phyloP scores from a whole-genome alignment of 92 coral and sea anemone genomes.

The Meandrina meandrites region DNA sequence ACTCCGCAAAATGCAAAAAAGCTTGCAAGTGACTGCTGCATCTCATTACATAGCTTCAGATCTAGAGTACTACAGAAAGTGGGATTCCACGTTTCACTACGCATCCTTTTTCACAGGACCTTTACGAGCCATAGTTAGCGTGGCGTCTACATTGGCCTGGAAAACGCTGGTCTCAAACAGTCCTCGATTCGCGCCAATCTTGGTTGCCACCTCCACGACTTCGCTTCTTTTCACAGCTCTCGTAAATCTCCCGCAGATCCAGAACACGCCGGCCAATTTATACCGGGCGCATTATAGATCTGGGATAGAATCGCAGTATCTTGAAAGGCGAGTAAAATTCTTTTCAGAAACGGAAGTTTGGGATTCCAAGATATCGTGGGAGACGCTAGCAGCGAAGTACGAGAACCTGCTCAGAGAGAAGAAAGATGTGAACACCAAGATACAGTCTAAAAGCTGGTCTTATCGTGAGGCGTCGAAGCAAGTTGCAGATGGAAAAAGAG shows the following conservation, averaged over 20 bases:
- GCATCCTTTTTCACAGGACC: conserved; percentile 12
- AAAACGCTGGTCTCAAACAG: not conserved
- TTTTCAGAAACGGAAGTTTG: conserved; percentile 6
- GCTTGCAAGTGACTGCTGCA: conserved; percentile 28
- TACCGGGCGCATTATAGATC: not conserved
- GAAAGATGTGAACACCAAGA: conserved; percentile 15
- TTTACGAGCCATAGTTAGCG: not conserved
- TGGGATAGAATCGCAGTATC: not conserved
- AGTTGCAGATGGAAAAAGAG: not conserved
- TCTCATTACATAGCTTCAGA: conserved; percentile 33
- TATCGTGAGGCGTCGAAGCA: not conserved
- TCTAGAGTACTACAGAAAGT: conserved; percentile 22
- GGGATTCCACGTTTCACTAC: conserved; percentile 18
- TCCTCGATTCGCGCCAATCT: conserved; percentile 36
- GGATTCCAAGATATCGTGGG: conserved; percentile 9
- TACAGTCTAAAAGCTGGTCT: conserved; percentile 19
- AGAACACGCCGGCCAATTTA: not conserved
- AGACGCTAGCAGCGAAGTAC: conserved; percentile 5
- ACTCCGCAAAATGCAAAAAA: conserved; percentile 13
- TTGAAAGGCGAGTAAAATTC: conserved; percentile 11
- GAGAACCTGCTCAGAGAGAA: conserved; percentile 24
- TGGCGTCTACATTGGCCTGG: conserved; percentile 32
- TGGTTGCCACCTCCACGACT: conserved; percentile 36
- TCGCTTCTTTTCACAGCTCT: conserved; percentile 28
- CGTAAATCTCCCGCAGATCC: conserved; percentile 3